Percentiles rank a stretch among this genome's conserved stretches.
Conservation (phyloP, 2,797 vertebrate genomes). For the Phylloscopus collybita region DNA sequence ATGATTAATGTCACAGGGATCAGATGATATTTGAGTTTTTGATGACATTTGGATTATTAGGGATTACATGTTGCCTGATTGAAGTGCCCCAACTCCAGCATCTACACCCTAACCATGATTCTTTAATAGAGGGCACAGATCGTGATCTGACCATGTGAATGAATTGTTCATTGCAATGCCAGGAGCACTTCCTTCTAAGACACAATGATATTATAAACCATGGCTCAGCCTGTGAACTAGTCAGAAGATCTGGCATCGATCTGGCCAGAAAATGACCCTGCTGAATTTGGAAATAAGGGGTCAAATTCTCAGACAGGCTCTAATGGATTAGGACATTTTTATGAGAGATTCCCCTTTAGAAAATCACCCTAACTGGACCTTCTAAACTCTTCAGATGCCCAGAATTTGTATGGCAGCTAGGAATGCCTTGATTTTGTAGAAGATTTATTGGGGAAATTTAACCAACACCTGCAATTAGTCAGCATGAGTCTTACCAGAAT, state of each 20-base stretch:
- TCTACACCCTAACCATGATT: background rate
- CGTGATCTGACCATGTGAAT: background rate
- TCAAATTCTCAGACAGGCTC: background rate
- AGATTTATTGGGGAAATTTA: constrained; percentile 48
- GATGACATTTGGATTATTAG: background rate
- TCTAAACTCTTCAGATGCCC: background rate
- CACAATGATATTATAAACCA: background rate
- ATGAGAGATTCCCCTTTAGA: background rate
- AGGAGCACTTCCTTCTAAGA: background rate
- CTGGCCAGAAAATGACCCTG: background rate
- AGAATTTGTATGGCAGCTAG: constrained; percentile 31
- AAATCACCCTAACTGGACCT: background rate
- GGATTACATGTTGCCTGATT: background rate
- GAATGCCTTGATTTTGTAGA: constrained; percentile 31
- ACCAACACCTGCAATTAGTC: constrained; percentile 60
- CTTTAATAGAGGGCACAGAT: background rate
- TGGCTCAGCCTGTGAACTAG: background rate
- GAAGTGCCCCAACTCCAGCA: background rate
- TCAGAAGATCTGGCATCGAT: background rate
- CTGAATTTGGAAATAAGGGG: background rate
- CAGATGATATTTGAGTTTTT: background rate
- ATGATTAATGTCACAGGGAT: background rate
- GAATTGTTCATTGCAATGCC: background rate
- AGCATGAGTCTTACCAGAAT: constrained; percentile 51
- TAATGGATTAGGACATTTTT: background rate